Evolutionary conservation across 2,797 vertebrate species (phyloP).

Genomic region (Cheirogaleus major): DNA sequence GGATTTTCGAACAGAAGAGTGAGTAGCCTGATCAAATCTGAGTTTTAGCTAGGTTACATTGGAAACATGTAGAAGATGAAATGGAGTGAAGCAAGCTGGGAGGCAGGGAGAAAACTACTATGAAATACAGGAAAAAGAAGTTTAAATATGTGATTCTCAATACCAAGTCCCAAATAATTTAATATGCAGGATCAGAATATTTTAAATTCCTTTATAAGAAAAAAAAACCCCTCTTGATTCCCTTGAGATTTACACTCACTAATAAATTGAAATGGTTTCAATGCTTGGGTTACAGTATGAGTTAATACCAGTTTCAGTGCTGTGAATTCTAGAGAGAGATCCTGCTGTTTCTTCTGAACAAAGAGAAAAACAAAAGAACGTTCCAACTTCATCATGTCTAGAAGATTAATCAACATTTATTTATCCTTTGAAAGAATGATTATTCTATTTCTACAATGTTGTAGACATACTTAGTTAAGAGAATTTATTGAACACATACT

Average conservation of each 20-base stretch:
- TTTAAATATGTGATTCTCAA: slow-evolving; percentile 20
- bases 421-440: slow-evolving; percentile 1
- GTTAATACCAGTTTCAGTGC: background rate
- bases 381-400: background rate
- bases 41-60: background rate
- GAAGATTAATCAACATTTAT: background rate
- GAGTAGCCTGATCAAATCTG: background rate
- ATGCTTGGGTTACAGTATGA: background rate
- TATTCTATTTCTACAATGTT: background rate
- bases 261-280: background rate
- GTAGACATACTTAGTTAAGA: background rate
- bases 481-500: background rate
- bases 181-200: background rate
- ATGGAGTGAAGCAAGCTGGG: background rate
- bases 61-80: background rate
- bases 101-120: background rate
- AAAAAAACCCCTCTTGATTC: background rate
- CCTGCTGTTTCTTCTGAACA: background rate
- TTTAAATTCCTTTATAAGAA: background rate
- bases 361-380: background rate
- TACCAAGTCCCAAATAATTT: background rate
- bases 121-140: background rate
- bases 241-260: background rate
- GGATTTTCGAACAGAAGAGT: background rate
- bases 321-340: background rate